phyloP scores from a whole-genome alignment of 2,113 vertebrate species.

The Platycercus adscitus region DNA sequence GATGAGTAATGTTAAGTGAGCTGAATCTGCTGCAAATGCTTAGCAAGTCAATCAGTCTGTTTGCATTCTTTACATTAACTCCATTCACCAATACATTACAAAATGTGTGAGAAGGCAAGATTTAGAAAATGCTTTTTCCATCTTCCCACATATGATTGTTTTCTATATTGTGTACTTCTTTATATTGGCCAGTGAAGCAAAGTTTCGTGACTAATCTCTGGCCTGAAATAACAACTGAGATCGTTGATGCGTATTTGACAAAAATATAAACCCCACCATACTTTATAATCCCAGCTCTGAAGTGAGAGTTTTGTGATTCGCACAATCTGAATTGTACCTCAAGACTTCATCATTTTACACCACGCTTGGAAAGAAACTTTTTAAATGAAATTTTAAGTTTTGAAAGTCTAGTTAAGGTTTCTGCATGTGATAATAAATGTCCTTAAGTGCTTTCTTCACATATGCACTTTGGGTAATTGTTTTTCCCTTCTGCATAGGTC shows the following conservation, averaged over 20 bases:
- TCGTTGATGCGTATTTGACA: background rate
- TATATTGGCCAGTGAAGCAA: background rate
- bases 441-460: background rate
- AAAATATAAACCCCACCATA: background rate
- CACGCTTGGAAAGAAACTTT: background rate
- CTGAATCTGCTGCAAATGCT: background rate
- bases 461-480: background rate
- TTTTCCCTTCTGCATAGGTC: conserved; percentile 45
- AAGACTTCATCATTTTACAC: background rate
- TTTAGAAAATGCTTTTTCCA: background rate
- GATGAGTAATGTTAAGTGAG: background rate
- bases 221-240: background rate
- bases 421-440: background rate
- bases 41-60: background rate
- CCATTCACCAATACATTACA: background rate
- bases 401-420: background rate
- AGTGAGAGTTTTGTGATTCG: background rate
- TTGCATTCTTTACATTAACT: background rate
- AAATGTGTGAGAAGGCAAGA: background rate
- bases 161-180: accelerated
- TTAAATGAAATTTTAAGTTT: background rate
- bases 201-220: background rate
- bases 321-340: background rate
- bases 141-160: accelerated
- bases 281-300: background rate